Evolutionary conservation across 35 echinoderm and acorn worm species (phyloP).

Genomic region (Heliocidaris erythrogramma): DNA sequence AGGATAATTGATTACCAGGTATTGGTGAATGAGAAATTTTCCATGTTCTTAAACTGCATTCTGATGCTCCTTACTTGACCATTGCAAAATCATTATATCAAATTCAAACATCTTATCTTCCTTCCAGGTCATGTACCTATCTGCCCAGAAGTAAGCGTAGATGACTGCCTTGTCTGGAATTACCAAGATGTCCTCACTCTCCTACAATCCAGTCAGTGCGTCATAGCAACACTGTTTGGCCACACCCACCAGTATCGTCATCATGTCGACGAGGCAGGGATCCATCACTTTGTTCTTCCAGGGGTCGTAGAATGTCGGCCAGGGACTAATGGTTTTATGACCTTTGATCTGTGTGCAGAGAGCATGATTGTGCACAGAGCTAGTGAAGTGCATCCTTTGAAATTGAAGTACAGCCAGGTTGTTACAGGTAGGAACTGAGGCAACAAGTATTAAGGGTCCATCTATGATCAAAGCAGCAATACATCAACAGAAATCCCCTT

Average conservation of each 20-base stretch:
- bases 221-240: constrained; percentile 75
- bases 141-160: neutral
- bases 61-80: no score
- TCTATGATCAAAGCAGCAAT: no score
- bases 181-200: constrained; percentile 67
- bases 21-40: no score
- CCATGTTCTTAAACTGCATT: no score
- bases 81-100: neutral
- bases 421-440: no score
- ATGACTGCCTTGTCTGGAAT: constrained; percentile 76
- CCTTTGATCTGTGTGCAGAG: constrained; percentile 68
- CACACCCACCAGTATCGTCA: constrained; percentile 69
- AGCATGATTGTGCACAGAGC: constrained; percentile 49
- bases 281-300: constrained; percentile 71
- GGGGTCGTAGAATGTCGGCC: constrained; percentile 74
- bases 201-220: constrained; percentile 61
- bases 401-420: neutral
- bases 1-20: no score
- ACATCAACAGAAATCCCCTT: no score
- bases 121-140: constrained; percentile 86
- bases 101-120: neutral
- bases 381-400: constrained; percentile 44
- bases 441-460: no score
- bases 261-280: constrained; percentile 55
- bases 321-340: constrained; percentile 69